A percentile compares a stretch with the other conserved stretches of the same genome.
These are phyloP conservation scores for Sturmia bella DNA, from an alignment of 2,888 invertebrate genomes.

Conservation along the genomic window DNA sequence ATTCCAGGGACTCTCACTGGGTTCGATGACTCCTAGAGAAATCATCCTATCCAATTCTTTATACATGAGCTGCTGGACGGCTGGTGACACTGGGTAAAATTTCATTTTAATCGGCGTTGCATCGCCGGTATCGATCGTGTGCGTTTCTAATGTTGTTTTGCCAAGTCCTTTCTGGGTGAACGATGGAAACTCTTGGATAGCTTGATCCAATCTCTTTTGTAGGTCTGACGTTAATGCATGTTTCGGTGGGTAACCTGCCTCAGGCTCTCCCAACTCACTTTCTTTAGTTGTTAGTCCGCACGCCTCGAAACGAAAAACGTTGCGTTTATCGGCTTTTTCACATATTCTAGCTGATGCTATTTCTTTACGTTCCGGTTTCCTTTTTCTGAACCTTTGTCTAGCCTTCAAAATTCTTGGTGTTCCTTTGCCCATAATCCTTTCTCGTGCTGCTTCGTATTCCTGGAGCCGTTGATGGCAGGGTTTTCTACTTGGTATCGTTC, in stretches of 20 bases:
- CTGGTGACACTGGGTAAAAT: conserved; percentile 64
- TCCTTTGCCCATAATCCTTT: background rate
- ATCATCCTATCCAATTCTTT: conserved; percentile 75
- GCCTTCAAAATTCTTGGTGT: background rate
- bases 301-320: background rate
- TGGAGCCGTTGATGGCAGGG: background rate
- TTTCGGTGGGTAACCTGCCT: too few relatives aligned
- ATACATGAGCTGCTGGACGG: conserved; percentile 57
- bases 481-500: background rate
- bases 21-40: conserved; percentile 71
- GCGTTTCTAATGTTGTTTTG: background rate
- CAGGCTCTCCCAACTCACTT: too few relatives aligned
- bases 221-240: too few relatives aligned
- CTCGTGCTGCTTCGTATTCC: background rate
- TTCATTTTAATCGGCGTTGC: conserved; percentile 60
- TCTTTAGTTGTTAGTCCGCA: too few relatives aligned
- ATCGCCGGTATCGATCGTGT: conserved; percentile 30
- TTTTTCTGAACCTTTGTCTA: background rate
- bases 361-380: background rate
- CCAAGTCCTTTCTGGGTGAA: too few relatives aligned
- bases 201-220: too few relatives aligned
- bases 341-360: background rate
- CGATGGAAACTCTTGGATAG: too few relatives aligned
- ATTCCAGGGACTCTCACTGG: conserved; percentile 68
- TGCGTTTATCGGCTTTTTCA: background rate